These are phyloP conservation scores for Caenorhabditis remanei DNA, from an alignment of 1,140 invertebrate genomes.

Conservation along the genomic window DNA sequence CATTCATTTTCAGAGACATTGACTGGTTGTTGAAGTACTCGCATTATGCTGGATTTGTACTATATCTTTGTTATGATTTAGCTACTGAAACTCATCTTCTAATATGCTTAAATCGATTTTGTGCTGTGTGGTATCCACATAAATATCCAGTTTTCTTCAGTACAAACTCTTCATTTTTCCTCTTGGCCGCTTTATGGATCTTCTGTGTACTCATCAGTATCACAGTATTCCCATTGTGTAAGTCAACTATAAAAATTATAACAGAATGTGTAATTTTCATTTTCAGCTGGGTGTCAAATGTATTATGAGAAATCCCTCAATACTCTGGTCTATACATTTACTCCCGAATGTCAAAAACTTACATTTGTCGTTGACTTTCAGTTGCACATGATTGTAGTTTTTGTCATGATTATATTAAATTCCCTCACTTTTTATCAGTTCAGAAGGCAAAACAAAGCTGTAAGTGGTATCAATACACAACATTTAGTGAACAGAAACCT, in stretches of 20 bases:
- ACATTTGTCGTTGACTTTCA: background rate
- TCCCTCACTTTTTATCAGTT: conserved; percentile 27
- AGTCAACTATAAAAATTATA: background rate
- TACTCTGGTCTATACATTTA: background rate
- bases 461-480: background rate
- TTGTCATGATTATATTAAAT: conserved; percentile 6
- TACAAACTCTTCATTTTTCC: background rate
- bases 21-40: background rate
- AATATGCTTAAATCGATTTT: conserved; percentile 20
- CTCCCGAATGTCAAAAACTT: background rate
- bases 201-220: background rate
- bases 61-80: conserved; percentile 18
- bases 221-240: background rate
- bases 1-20: background rate
- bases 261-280: background rate
- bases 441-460: background rate
- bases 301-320: background rate
- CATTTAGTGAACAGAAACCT: background rate
- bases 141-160: background rate
- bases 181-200: background rate
- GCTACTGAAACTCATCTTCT: conserved; percentile 26
- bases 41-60: background rate
- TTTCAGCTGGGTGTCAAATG: conserved; percentile 21
- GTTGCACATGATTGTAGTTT: conserved; percentile 2
- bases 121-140: conserved; percentile 19